These are phyloP conservation scores for Plebejus argus DNA, from an alignment of 2,888 invertebrate genomes.

Conservation along the genomic window DNA sequence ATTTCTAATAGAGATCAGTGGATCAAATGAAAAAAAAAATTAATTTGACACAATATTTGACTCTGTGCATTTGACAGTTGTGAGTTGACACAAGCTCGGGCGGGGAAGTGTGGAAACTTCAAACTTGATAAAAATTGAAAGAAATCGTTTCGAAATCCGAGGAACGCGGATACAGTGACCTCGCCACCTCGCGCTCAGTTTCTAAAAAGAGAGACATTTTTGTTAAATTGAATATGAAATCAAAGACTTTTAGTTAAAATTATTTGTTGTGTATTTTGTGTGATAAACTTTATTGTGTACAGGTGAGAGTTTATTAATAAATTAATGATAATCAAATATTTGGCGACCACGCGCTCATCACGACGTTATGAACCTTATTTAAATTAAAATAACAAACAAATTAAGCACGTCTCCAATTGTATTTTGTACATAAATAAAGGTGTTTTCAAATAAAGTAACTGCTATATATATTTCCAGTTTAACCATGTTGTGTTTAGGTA, in stretches of 20 bases:
- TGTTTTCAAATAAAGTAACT: neutral
- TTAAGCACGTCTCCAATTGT: neutral
- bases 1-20: no score
- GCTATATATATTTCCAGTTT: neutral
- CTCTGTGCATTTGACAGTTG: neutral
- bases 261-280: neutral
- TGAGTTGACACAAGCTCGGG: neutral
- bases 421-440: neutral
- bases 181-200: constrained; percentile 1
- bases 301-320: constrained; percentile 24
- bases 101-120: constrained; percentile 10
- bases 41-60: neutral
- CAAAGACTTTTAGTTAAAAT: neutral
- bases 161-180: constrained; percentile 15
- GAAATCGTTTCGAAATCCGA: constrained; percentile 7
- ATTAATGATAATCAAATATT: neutral
- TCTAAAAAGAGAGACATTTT: neutral
- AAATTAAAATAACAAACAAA: constrained; percentile 10
- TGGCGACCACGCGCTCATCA: constrained; percentile 25
- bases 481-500: neutral
- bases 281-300: neutral
- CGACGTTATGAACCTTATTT: constrained; percentile 10
- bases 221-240: constrained; percentile 11
- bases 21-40: neutral
- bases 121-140: constrained; percentile 10